Percentiles rank a stretch among this genome's conserved stretches.
Evolutionary conservation across 2,888 invertebrate genomes (phyloP).

Genomic region (Parapristionchus giblindavisi): DNA sequence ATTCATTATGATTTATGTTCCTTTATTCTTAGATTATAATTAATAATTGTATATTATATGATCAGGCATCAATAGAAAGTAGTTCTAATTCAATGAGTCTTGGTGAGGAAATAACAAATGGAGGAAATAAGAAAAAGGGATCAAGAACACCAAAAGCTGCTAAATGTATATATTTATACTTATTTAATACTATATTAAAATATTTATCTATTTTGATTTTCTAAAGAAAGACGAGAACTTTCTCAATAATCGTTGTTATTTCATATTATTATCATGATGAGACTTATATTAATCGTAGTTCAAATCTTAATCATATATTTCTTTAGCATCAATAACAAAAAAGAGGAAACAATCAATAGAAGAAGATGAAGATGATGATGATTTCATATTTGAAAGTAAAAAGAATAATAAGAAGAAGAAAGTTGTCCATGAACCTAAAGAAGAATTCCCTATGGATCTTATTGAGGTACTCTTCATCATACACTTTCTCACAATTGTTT

Average conservation of each 20-base stretch:
- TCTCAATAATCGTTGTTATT: no score
- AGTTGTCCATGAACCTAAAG: slow-evolving; percentile 2
- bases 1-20: no score
- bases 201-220: neutral
- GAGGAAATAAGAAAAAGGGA: slow-evolving; percentile 12
- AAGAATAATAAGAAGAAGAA: slow-evolving; percentile 37
- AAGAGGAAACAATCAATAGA: slow-evolving; percentile 34
- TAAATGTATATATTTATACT: neutral
- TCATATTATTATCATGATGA: neutral
- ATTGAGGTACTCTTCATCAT: slow-evolving; percentile 1
- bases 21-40: no score
- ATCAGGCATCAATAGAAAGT: slow-evolving; percentile 27
- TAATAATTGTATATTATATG: neutral
- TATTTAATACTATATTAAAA: neutral
- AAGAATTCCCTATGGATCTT: slow-evolving; percentile 25
- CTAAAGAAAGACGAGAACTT: no score
- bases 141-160: neutral
- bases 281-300: neutral
- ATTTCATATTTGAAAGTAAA: slow-evolving; percentile 28
- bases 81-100: neutral
- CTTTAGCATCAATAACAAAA: neutral
- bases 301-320: neutral
- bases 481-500: neutral
- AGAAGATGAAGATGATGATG: slow-evolving; percentile 30
- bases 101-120: slow-evolving; percentile 23